Conservation (phyloP, 2,113 vertebrate genomes). For the Malurus melanocephalus region DNA sequence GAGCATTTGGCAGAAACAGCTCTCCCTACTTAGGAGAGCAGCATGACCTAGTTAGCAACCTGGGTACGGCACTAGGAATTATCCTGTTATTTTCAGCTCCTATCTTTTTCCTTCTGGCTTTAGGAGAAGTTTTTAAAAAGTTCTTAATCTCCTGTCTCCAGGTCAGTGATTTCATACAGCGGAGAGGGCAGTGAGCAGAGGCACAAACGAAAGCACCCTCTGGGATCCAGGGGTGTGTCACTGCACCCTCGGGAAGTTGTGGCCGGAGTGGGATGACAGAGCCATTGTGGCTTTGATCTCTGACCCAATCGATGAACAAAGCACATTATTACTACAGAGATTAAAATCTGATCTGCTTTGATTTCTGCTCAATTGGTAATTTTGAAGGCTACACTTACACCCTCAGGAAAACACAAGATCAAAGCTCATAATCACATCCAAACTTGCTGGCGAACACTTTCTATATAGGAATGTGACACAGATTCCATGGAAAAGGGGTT, state of each 20-base stretch:
- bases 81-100: slow-evolving; percentile 11
- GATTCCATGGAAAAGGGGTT: neutral
- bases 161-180: neutral
- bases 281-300: slow-evolving; percentile 32
- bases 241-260: neutral
- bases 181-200: neutral
- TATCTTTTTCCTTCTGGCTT: neutral
- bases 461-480: neutral
- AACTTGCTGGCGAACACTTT: neutral
- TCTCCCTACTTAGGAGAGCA: slow-evolving; percentile 3
- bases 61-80: slow-evolving; percentile 19
- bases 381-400: slow-evolving; percentile 28
- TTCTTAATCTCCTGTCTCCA: neutral
- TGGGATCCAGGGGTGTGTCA: neutral
- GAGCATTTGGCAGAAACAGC: neutral
- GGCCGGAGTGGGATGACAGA: neutral
- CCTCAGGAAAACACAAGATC: slow-evolving; percentile 54
- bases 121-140: neutral
- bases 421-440: slow-evolving; percentile 44
- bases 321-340: slow-evolving; percentile 39
- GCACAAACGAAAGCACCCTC: neutral
- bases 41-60: slow-evolving; percentile 55
- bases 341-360: slow-evolving; percentile 57
- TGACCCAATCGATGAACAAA: slow-evolving; percentile 6
- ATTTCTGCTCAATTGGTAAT: slow-evolving; percentile 37